These are phyloP conservation scores for Entomobrya multifasciata DNA, from an alignment of 2,888 invertebrate genomes.

Conservation along the genomic window DNA sequence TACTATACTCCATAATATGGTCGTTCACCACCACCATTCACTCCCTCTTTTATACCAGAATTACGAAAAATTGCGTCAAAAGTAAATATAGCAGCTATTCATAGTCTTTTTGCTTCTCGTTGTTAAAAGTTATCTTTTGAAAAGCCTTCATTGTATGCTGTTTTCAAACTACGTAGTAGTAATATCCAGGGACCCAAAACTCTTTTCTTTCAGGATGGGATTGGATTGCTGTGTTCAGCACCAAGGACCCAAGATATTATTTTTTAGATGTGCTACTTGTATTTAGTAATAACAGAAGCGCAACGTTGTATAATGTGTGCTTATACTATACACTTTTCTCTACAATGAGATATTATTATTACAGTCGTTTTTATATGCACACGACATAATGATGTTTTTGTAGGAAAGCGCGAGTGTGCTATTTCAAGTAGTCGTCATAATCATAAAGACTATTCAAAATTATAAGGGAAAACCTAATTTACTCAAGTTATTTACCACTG, in stretches of 20 bases:
- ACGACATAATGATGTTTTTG: conserved; percentile 49
- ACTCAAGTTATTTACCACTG: conserved; percentile 73
- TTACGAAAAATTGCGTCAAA: conserved; percentile 61
- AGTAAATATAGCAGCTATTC: conserved; percentile 24
- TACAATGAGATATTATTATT: background rate
- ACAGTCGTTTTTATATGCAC: conserved; percentile 30
- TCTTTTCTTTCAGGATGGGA: background rate
- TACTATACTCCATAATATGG: conserved; percentile 33
- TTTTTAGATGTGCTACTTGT: conserved; percentile 36
- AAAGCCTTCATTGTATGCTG: conserved; percentile 26
- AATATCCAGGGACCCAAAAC: conserved; percentile 16
- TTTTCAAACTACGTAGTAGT: conserved; percentile 18
- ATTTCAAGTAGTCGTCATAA: conserved; percentile 68
- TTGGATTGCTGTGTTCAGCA: conserved; percentile 25
- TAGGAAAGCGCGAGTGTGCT: conserved; percentile 36
- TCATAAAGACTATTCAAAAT: conserved; percentile 73
- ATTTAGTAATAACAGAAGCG: conserved; percentile 27
- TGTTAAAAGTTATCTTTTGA: conserved; percentile 53
- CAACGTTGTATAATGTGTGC: background rate
- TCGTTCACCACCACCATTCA: conserved; percentile 42
- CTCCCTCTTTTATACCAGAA: conserved; percentile 17
- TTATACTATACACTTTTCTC: background rate
- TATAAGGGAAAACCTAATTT: conserved; percentile 73
- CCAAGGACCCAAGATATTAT: conserved; percentile 8
- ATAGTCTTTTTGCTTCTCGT: conserved; percentile 34